Base-by-base conservation (phyloP, 2,888 invertebrate genomes). In the Lamellibrachia satsuma region DNA sequence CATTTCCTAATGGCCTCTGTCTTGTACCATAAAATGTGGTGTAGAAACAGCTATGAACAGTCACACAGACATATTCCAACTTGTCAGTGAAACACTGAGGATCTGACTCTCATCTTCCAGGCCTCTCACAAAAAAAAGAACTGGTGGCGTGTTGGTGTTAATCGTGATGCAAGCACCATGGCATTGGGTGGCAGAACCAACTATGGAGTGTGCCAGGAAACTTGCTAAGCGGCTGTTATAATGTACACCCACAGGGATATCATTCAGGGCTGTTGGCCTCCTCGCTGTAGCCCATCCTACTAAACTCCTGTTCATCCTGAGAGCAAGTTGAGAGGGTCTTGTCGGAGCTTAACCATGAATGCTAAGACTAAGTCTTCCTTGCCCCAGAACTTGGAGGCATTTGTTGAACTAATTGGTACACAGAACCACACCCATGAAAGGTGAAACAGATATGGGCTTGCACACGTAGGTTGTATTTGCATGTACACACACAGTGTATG, bases 371-470 rank as follows among this genome's bases (percentile, higher is more conserved):
- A 39, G 39, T 39, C 22, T n/a, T 75, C 6, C 22, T 22, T 75
- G 75, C 22, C 75, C 75, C 75, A 75, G 75, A 75, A 75, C 75
- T 75, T 75, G 75, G 22, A 75, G 75, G 75, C 75, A 75, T 75
- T 75, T 75, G 15, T 75, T 11, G 75, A 15, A 75, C 75, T 75
- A 75, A 75, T 75, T 75, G 75, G 75, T 22, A 75, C 75, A 75
- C 75, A 22, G 75, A 55, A 2, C 75, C 75, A 75, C 75, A 22
- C 75, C 22, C 75, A 22, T 75, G 75, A 15, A 75, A 22, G 15
- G 22, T 75, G 75, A 11, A 75, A 75, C 75, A 75, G 75, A 75
- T 75, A 75, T 75, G 75, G 15, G 75, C 75, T 22, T 75, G 75
- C 75, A 75, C 6, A n/a, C 7, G 75, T 75, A n/a, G 8, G 9